Evolutionary conservation across 2,888 invertebrate genomes (phyloP).

Genomic region (Nesidiocoris tenuis): DNA sequence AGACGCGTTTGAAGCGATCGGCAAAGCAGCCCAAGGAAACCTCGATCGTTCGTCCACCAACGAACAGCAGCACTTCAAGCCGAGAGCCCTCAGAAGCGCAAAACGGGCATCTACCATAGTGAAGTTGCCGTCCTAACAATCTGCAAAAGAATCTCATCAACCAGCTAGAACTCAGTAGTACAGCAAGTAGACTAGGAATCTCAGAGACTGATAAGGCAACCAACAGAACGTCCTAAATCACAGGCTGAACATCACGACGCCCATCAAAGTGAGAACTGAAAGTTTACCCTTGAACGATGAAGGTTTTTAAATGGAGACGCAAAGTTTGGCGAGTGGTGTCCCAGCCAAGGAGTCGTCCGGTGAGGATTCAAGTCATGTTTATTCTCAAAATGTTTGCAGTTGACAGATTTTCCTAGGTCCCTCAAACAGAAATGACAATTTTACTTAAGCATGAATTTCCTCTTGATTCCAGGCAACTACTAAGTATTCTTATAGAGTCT

Average conservation of each 20-base stretch:
- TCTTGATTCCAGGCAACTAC: conserved; percentile 56
- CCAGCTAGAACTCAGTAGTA: conserved; percentile 39
- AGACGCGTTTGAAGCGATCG: conserved; percentile 68
- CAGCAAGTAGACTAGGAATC: conserved; percentile 28
- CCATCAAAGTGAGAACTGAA: conserved; percentile 57
- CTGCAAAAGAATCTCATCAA: conserved; percentile 15
- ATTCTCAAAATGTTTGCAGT: too few relatives aligned
- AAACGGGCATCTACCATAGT: conserved; percentile 57
- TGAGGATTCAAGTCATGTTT: too few relatives aligned
- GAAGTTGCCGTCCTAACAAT: conserved; percentile 53
- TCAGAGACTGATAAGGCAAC: conserved; percentile 30
- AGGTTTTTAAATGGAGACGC: conserved; percentile 88
- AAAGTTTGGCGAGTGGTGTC: conserved; percentile 82
- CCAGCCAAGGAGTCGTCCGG: conserved; percentile 77
- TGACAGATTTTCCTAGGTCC: too few relatives aligned
- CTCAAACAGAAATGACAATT: background rate
- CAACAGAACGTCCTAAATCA: conserved; percentile 55
- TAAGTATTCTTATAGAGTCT: conserved; percentile 64
- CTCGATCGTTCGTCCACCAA: conserved; percentile 53
- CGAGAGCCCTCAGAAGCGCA: conserved; percentile 51
- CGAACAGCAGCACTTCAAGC: conserved; percentile 52
- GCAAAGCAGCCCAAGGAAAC: conserved; percentile 59
- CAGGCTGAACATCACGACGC: conserved; percentile 58
- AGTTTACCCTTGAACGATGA: conserved; percentile 76
- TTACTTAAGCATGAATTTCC: too few relatives aligned